Base-by-base conservation (phyloP, 2,888 invertebrate genomes). In the Apotomis betuletana region DNA sequence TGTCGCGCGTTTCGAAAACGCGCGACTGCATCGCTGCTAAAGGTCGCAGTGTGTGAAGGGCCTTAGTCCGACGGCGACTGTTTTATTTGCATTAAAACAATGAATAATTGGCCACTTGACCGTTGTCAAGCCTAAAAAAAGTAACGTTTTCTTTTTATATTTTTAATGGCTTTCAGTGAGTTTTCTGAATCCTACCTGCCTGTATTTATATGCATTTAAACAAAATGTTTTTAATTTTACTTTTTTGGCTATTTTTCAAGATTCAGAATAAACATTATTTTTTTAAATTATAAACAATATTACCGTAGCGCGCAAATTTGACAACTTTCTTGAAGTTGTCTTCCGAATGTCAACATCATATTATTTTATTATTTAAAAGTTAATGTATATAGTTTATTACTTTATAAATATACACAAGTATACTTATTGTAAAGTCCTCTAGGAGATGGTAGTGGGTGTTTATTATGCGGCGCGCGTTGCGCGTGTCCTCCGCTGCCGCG, bases 391-490 rank as follows among this genome's bases (percentile, higher is more conserved):
- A 54, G 13, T 15, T 52, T 13, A 15, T 9, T 27, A 55, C 27
- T 55, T 55, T 55, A 27, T 55, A 27, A 27, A 27, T 55, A 27
- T 27, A 27, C 27, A 27, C 27, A 27, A 27, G 27, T 27, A 10
- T 51, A 49, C 27, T 12, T 27, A 62, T 58, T 38, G 36, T 46
- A 12, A 4, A 61, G 27, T 46, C 12, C 15, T 12, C 4, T 15
- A 44, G 12, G 68, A 60, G 59, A 59, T 57, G 49, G 49, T 57
- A 67, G 59, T 63, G 74, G 44, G 69, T 64, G 64, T 69, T 80
- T 76, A 76, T 67, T 77, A 87, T 86, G 80, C 84, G 67, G 72
- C 67, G 63, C 79, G 74, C 74, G 76, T 77, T 76, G 52, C 77
- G 62, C 74, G 74, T 74, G 74, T 65, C 70, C 74, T 73, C 85